Evolutionary conservation across 1,140 invertebrate genomes (phyloP).

Genomic region (Drosophila rhopaloa): DNA sequence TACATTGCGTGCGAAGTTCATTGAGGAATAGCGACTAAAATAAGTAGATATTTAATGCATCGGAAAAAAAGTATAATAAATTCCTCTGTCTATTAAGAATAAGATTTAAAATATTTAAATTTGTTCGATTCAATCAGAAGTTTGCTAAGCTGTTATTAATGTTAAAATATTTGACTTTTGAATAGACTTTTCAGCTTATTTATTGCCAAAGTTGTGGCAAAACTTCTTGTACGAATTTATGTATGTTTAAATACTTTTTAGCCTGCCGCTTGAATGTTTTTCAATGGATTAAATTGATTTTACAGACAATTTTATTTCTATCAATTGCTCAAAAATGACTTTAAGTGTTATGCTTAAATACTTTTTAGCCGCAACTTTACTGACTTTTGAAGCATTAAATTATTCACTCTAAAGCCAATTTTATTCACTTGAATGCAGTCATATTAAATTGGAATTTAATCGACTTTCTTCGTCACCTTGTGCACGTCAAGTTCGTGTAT

Average conservation of each 20-base stretch:
- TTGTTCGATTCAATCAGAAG: background rate
- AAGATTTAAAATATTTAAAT: background rate
- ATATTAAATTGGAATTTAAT: constrained; percentile 19
- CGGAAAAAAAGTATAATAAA: background rate
- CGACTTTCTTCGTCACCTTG: constrained; percentile 28
- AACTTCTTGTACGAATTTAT: background rate
- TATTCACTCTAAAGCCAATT: background rate
- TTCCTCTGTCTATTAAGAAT: background rate
- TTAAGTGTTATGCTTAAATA: background rate
- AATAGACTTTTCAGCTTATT: background rate
- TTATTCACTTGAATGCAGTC: constrained; percentile 17
- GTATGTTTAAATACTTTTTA: background rate
- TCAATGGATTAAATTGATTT: background rate
- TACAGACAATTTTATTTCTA: background rate
- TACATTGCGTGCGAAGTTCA: constrained; percentile 6
- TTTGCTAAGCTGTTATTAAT: too few species aligned
- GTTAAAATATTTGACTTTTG: too few species aligned
- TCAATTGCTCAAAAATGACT: background rate
- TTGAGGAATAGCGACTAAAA: too few species aligned
- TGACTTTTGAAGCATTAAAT: background rate
- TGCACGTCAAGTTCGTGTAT: constrained; percentile 9
- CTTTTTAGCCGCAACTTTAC: background rate
- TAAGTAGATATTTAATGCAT: background rate
- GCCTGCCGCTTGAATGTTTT: background rate
- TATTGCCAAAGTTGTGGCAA: background rate